Base-by-base conservation (phyloP, 2,113 vertebrate species). In the Conger conger region DNA sequence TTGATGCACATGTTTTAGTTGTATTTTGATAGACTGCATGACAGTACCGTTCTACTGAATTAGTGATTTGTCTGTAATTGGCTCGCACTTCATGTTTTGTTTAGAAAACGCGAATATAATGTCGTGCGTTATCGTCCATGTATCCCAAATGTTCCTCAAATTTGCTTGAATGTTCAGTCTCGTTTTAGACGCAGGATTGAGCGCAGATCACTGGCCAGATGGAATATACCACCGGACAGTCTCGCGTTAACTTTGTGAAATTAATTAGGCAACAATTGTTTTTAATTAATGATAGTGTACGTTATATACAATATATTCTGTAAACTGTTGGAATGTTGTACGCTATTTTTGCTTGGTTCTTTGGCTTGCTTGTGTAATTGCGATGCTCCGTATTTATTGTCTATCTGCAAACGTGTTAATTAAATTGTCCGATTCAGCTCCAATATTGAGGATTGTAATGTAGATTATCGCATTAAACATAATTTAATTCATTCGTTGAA, bases 401-500 rank as follows among this genome's bases (percentile, higher is more conserved):
- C 36, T 81, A 80, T 60, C 82, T 85, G 87, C 82, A 87, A 86
- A 83, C 82, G 81, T 83, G 84, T 83, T 87, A 86, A 86, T 87
- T 87, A 18, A 81, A 85, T 87, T 87, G 84, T 87, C 81, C 79
- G 76, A 87, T 86, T 80, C 77, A 83, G 35, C 50, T 81, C 77
- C 84, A 83, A 60, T 81, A 83, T 81, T 87, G 80, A 86, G 82
- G 82, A 87, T 81, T 83, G 87, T 78, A 77, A 76, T 80, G 82
- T 76, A 86, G 82, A 87, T 87, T 87, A 87, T 87, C 87, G 81
- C 87, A 87, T 87, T 87, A 86, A 80, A 86, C 84, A 63, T 85
- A 87, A 86, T 86, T 87, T 85, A 82, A 83, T 83, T 87, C 79
- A 85, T 33, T 83, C 53, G 53, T 83, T 80, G 77, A 85, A 87